Percentiles rank a stretch among this genome's conserved stretches.
Conservation (phyloP, 2,113 vertebrate species). For the Cynocephalus volans region DNA sequence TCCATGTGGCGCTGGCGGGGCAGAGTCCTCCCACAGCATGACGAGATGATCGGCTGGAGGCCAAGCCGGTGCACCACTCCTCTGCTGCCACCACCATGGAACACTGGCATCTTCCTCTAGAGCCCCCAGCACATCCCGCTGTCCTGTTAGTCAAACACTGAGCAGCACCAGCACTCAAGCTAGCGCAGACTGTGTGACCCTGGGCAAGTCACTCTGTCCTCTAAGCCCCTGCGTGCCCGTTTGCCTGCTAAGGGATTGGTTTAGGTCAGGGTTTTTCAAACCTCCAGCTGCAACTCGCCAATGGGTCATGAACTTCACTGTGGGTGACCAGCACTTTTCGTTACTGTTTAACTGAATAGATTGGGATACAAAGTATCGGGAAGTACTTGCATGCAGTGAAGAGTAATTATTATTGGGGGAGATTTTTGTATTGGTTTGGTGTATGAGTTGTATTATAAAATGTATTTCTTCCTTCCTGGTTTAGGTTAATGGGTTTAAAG, state of each 20-base stretch:
- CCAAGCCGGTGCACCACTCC: accelerated
- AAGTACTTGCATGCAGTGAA: not conserved
- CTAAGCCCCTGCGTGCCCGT: not conserved
- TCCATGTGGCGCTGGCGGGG: not conserved
- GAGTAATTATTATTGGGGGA: not conserved
- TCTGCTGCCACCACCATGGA: not conserved
- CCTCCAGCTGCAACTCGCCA: not conserved
- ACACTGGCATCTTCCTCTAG: not conserved
- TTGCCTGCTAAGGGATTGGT: not conserved
- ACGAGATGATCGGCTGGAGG: not conserved
- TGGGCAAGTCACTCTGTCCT: not conserved
- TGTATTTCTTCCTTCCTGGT: not conserved
- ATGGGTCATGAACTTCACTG: not conserved
- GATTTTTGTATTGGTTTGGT: not conserved
- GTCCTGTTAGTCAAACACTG: not conserved
- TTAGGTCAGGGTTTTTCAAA: not conserved
- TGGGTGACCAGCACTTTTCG: not conserved
- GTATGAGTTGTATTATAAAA: not conserved
- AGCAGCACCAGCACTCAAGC: accelerated
- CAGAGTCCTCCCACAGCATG: not conserved
- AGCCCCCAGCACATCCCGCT: not conserved
- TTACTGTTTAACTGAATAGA: not conserved
- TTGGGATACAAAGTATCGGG: not conserved
- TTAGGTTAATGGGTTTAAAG: not conserved
- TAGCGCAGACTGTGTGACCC: not conserved